Conservation (phyloP, 1,140 invertebrate species). For the Cydia fagiglandana region DNA sequence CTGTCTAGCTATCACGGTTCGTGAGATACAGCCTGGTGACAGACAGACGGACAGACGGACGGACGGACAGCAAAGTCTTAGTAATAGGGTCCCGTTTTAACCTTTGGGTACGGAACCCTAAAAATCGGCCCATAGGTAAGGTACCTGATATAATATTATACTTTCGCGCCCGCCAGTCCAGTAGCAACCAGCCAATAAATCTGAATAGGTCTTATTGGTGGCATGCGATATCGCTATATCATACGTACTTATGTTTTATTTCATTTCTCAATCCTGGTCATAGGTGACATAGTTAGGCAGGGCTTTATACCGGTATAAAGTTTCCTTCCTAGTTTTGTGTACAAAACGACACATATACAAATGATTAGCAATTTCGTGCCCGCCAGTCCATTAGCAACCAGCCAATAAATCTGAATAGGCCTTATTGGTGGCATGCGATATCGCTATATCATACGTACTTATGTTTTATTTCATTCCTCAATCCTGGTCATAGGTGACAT, state of each 20-base stretch:
- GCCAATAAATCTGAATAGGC: conserved; percentile 32
- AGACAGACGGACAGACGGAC: too few relatives aligned
- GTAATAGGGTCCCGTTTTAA: too few relatives aligned
- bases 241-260: conserved; percentile 17
- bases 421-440: conserved; percentile 23
- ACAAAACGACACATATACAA: too few relatives aligned
- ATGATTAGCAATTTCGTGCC: background rate
- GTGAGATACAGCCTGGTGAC: too few relatives aligned
- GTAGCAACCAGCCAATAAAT: conserved; percentile 23
- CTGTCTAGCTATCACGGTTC: too few relatives aligned
- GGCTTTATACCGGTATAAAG: too few relatives aligned
- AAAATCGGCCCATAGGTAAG: too few relatives aligned
- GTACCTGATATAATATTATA: too few relatives aligned
- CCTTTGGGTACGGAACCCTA: too few relatives aligned
- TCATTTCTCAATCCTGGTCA: background rate
- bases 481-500: background rate
- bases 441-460: conserved; percentile 18
- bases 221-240: conserved; percentile 20
- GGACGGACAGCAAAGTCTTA: too few relatives aligned
- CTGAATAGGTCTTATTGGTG: conserved; percentile 28
- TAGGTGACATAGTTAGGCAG: background rate
- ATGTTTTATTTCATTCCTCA: conserved; percentile 18
- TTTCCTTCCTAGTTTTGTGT: too few relatives aligned
- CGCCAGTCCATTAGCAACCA: background rate
- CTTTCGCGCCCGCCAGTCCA: background rate